Conservation (phyloP, 30 jellyfish, hydroid and myxozoan species). For the Turritopsis dohrnii region DNA sequence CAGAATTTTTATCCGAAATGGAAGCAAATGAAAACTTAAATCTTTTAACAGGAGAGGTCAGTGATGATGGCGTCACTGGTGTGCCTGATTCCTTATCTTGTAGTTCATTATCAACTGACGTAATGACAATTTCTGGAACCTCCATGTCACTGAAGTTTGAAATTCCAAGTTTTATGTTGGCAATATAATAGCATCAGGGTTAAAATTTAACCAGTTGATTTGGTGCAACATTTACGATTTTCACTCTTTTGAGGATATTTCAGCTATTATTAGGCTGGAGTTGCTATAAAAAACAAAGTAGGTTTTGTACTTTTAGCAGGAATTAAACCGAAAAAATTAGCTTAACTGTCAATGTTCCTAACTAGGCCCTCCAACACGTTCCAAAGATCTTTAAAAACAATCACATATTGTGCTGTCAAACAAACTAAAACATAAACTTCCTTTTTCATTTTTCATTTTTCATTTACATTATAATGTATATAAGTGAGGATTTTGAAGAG, state of each 20-base stretch:
- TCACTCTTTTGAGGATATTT: background rate
- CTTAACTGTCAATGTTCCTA: no score
- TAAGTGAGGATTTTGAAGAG: no score
- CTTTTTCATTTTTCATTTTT: no score
- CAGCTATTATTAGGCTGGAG: background rate
- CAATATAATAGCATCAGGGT: constrained; percentile 71
- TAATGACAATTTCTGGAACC: background rate
- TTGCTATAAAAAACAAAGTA: background rate
- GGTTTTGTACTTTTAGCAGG: no score
- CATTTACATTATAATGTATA: no score
- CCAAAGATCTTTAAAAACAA: no score
- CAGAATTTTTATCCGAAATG: background rate
- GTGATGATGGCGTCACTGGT: background rate
- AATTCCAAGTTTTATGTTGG: constrained; percentile 47
- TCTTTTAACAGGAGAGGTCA: background rate
- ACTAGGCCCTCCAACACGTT: no score
- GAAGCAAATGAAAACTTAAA: background rate
- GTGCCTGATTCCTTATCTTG: background rate
- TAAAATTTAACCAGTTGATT: constrained; percentile 61
- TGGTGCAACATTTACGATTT: constrained; percentile 81
- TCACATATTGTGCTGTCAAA: no score
- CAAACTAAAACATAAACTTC: no score
- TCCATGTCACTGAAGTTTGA: background rate
- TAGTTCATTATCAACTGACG: background rate
- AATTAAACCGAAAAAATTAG: no score